A percentile compares a stretch with the other conserved stretches of the same genome.
Evolutionary conservation across 2,797 vertebrate species (phyloP).

Genomic region (Molossus alvarezi): DNA sequence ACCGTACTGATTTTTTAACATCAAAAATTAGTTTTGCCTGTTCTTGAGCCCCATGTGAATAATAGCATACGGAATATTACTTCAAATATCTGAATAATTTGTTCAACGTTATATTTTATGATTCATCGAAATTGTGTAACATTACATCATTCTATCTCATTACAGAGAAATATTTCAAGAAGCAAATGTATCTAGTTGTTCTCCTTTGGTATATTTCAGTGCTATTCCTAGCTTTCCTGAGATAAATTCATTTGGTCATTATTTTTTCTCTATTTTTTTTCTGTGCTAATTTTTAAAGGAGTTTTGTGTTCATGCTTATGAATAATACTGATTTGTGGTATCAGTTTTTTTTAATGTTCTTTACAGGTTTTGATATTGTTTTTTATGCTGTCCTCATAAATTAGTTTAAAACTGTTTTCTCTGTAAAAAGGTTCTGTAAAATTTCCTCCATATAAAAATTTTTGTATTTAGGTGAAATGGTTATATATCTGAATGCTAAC

Average conservation of each 20-base stretch:
- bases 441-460: neutral
- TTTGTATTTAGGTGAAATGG: neutral
- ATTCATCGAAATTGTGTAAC: neutral
- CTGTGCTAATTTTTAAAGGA: neutral
- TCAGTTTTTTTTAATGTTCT: neutral
- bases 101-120: neutral
- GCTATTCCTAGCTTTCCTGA: neutral
- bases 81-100: neutral
- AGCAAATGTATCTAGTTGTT: neutral
- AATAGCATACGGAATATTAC: neutral
- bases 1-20: neutral
- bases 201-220: neutral
- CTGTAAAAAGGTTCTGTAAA: neutral
- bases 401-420: neutral
- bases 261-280: neutral
- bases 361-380: neutral
- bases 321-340: neutral
- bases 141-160: neutral
- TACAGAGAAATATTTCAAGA: neutral
- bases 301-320: neutral
- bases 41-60: neutral
- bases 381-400: neutral
- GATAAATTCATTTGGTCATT: neutral
- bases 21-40: neutral
- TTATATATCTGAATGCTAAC: neutral